Evolutionary conservation across 1,140 invertebrate species (phyloP).

Genomic region (Atta texana): DNA sequence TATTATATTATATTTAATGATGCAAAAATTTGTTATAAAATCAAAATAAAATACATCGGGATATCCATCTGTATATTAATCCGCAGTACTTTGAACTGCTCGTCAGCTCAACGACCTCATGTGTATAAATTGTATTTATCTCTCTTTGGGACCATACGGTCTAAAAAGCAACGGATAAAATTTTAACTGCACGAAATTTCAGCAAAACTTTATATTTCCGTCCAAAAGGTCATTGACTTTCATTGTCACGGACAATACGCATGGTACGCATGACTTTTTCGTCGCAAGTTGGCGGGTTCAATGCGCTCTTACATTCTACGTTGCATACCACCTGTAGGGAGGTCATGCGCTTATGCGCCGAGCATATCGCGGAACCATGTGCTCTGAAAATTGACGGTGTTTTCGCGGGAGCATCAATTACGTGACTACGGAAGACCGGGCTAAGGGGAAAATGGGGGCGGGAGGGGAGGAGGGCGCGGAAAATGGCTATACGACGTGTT

Average conservation of each 20-base stretch:
- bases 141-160: not conserved
- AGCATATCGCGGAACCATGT: constrained; percentile 74
- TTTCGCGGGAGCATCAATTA: constrained; percentile 70
- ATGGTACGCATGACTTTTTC: constrained; percentile 57
- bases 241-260: constrained; percentile 60
- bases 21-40: not conserved
- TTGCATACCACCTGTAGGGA: constrained; percentile 76
- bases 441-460: not conserved
- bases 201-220: constrained; percentile 40
- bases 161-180: constrained; percentile 18
- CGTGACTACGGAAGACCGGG: constrained; percentile 52
- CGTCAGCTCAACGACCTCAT: constrained; percentile 17
- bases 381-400: constrained; percentile 74
- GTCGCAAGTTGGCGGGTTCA: constrained; percentile 72
- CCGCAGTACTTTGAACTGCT: not conserved
- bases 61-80: not conserved
- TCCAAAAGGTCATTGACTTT: constrained; percentile 43
- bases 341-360: constrained; percentile 75
- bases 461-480: not conserved
- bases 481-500: constrained; percentile 45
- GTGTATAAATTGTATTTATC: not conserved
- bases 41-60: not conserved
- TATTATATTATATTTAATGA: not conserved
- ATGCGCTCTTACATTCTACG: constrained; percentile 75
- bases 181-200: constrained; percentile 24